These are phyloP conservation scores for Pristionchus maxplancki DNA, from an alignment of 2,888 invertebrate species.

Conservation along the genomic window DNA sequence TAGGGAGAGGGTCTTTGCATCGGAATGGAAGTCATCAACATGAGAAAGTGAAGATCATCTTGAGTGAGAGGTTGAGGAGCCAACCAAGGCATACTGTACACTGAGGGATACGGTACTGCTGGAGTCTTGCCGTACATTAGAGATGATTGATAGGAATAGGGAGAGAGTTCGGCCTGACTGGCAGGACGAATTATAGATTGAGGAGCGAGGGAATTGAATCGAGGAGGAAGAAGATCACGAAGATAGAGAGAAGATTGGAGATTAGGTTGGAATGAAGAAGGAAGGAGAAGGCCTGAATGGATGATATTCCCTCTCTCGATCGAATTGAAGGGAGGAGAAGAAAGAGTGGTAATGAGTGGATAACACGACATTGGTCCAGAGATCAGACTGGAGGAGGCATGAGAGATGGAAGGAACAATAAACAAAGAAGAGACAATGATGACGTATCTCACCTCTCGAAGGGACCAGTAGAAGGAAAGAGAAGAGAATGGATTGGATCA, in stretches of 20 bases:
- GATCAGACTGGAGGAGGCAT: background rate
- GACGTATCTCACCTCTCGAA: constrained; percentile 9
- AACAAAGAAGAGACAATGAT: background rate
- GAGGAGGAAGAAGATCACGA: constrained; percentile 43
- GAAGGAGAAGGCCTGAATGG: background rate
- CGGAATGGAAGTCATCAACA: constrained; percentile 46
- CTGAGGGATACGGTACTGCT: constrained; percentile 41
- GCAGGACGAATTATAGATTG: constrained; percentile 22
- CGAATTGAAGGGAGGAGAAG: background rate
- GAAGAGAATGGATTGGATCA: constrained; percentile 7
- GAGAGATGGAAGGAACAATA: background rate
- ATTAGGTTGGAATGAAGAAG: background rate
- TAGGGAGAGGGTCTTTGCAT: constrained; percentile 5
- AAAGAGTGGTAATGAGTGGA: background rate
- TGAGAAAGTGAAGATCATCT: constrained; percentile 43
- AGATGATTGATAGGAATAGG: background rate
- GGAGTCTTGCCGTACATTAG: constrained; percentile 34
- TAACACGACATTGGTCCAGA: background rate
- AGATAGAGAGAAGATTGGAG: constrained; percentile 2
- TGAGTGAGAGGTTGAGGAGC: constrained; percentile 28
- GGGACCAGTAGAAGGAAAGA: background rate
- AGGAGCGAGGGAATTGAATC: background rate
- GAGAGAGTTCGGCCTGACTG: constrained; percentile 2
- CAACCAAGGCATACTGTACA: constrained; percentile 45
- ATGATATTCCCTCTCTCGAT: background rate